A percentile compares a stretch with the other conserved stretches of the same genome.
Evolutionary conservation across 2,113 vertebrate genomes (phyloP).

Genomic region (Takifugu bimaculatus): DNA sequence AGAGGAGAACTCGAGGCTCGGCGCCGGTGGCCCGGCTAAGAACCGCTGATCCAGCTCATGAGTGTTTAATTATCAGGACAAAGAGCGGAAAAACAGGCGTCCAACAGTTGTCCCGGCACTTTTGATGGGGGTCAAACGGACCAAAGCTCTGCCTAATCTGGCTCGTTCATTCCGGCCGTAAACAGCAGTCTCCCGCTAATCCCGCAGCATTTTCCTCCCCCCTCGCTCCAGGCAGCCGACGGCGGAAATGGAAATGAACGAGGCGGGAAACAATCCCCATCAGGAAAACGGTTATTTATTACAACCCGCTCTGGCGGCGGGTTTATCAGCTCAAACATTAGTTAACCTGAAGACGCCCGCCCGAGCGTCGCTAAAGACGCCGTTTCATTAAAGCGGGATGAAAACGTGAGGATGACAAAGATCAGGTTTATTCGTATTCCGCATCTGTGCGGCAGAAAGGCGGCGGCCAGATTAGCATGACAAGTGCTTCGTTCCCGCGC

Average conservation of each 20-base stretch:
- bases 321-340: not conserved
- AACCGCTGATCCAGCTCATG: no score
- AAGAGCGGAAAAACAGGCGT: slow-evolving; percentile 10
- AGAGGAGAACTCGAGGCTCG: not conserved
- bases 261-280: slow-evolving; percentile 13
- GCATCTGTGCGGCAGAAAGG: no score
- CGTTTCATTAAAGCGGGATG: slow-evolving; percentile 13
- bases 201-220: not conserved
- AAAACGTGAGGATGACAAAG: no score
- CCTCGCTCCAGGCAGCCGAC: not conserved
- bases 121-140: slow-evolving; percentile 30
- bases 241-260: slow-evolving; percentile 4
- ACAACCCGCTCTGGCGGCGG: not conserved
- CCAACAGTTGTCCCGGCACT: slow-evolving; percentile 11
- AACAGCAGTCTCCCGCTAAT: slow-evolving; percentile 19
- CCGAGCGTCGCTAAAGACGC: slow-evolving; percentile 6
- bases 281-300: slow-evolving; percentile 13
- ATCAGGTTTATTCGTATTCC: no score
- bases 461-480: no score
- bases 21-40: not conserved
- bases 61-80: slow-evolving; percentile 14
- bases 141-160: slow-evolving; percentile 11
- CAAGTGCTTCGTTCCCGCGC: no score
- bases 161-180: slow-evolving; percentile 38
- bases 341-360: not conserved